Base-by-base conservation (phyloP, 2,797 vertebrate species). In the Microctenopoma stevenorrisi region DNA sequence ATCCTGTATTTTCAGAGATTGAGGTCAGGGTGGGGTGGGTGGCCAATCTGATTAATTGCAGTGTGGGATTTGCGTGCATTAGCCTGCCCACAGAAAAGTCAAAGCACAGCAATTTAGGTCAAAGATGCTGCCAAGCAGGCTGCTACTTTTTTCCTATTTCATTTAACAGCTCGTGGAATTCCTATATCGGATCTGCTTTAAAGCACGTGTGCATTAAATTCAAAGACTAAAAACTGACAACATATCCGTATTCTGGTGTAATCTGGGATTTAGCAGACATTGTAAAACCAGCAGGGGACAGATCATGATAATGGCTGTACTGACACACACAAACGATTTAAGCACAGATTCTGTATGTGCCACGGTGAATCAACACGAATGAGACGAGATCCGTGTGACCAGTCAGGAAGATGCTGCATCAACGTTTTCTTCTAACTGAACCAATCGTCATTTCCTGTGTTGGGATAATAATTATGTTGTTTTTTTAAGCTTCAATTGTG, bases 1-100 rank as follows among this genome's bases (percentile, higher is more conserved):
- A 90, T 86, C 88, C 86, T 64, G 77, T 83, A 83, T 92, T 92
- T 92, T 76, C 74, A 89, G 89, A 93, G 94, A 94, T 92, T 93
- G 87, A 86, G 93, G 92, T 94, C 93, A 92, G 91, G 72, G 74
- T 75, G 73, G 81, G 89, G 86, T 88, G 91, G 82, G 85, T 87
- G 87, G 86, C 89, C 92, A 93, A 93, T 94, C 92, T 93, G 91
- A 94, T 94, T 94, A 93, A 94, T 93, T 94, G 90, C 75, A 82
- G 83, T 81, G 91, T 89, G 82, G 92, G 94, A 94, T 94, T 94
- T 94, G 86, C 40, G 58, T 91, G 92, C 92, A 93, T 94, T 93
- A 92, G 89, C 86, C 72, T 85, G 82, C 68, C 74, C 58, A 81
- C 63, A 73, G 81, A 69, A 88, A 88, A 86, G 87, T 86, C 84